These are phyloP conservation scores for Staurois parvus DNA, from an alignment of 2,797 vertebrate species.

Conservation along the genomic window DNA sequence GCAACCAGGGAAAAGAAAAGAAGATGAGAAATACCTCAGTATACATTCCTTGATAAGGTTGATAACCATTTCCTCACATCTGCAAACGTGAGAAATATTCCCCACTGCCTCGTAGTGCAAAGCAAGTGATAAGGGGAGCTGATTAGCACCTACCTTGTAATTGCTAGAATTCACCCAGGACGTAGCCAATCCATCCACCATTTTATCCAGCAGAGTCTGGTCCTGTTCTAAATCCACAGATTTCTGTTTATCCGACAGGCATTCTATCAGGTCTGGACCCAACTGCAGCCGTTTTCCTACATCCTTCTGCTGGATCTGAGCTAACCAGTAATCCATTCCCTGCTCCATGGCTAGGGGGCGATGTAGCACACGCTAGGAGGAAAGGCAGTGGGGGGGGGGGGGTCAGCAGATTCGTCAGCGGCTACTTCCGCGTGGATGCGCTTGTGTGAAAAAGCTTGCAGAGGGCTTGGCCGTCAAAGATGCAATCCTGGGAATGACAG, in stretches of 20 bases:
- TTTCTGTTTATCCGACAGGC: conserved; percentile 91
- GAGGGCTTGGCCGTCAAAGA: conserved; percentile 83
- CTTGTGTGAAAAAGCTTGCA: conserved; percentile 80
- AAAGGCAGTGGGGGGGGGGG: conserved; percentile 76
- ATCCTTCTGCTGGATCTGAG: conserved; percentile 94
- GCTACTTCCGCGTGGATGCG: conserved; percentile 72
- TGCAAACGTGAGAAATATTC: too few relatives aligned
- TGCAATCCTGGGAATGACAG: conserved; percentile 91
- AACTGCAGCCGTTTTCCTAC: conserved; percentile 93
- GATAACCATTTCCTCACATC: too few relatives aligned
- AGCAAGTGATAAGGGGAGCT: too few relatives aligned
- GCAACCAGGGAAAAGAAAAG: too few relatives aligned
- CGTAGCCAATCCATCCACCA: conserved; percentile 94
- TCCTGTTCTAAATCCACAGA: conserved; percentile 94
- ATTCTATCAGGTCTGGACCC: conserved; percentile 95
- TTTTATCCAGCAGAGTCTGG: conserved; percentile 94
- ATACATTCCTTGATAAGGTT: too few relatives aligned
- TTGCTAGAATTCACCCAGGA: conserved; percentile 98
- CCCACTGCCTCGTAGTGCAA: too few relatives aligned
- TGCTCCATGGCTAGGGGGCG: conserved; percentile 83
- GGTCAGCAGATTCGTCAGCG: conserved; percentile 73
- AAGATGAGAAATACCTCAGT: too few relatives aligned
- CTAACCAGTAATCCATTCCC: conserved; percentile 93
- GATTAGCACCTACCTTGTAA: conserved; percentile 86
- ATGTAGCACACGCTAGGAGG: conserved; percentile 69